Percentiles rank a stretch among this genome's conserved stretches.
phyloP scores from a whole-genome alignment of 2,797 vertebrate species.

The Fistularia tabacaria region DNA sequence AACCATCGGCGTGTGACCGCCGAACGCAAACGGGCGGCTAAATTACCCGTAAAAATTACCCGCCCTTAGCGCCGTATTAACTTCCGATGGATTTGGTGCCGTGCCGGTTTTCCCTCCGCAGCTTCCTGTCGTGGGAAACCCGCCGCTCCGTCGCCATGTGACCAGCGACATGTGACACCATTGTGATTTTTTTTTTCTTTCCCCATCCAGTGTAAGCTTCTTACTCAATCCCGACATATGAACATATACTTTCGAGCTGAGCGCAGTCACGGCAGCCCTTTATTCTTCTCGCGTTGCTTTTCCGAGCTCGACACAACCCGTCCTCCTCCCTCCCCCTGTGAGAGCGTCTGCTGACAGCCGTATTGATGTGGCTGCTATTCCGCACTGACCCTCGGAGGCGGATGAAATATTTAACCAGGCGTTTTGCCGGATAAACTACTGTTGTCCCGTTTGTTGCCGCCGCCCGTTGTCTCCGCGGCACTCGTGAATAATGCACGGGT shows the following conservation, averaged over 20 bases:
- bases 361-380: conserved; percentile 12
- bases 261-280: conserved; percentile 13
- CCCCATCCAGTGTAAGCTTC: not conserved
- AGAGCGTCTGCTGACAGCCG: conserved; percentile 4
- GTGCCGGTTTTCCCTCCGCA: no score
- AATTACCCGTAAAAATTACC: no score
- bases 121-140: no score
- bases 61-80: no score
- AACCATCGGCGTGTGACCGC: no score
- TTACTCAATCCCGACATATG: conserved; percentile 23
- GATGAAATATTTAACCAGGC: conserved; percentile 68
- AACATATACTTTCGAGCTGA: not conserved
- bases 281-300: conserved; percentile 18
- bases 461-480: conserved; percentile 40
- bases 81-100: no score
- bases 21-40: no score
- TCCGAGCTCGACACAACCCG: conserved; percentile 16
- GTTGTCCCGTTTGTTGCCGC: conserved; percentile 65
- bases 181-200: no score
- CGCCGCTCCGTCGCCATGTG: no score
- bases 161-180: no score
- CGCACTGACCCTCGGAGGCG: conserved; percentile 38
- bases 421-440: conserved; percentile 66
- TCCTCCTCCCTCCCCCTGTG: not conserved
- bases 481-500: conserved; percentile 60